Evolutionary conservation across 2,888 invertebrate species (phyloP), one percentile per base, ranked within the genome.

Genomic region (Synanthedon myopaeformis): DNA sequence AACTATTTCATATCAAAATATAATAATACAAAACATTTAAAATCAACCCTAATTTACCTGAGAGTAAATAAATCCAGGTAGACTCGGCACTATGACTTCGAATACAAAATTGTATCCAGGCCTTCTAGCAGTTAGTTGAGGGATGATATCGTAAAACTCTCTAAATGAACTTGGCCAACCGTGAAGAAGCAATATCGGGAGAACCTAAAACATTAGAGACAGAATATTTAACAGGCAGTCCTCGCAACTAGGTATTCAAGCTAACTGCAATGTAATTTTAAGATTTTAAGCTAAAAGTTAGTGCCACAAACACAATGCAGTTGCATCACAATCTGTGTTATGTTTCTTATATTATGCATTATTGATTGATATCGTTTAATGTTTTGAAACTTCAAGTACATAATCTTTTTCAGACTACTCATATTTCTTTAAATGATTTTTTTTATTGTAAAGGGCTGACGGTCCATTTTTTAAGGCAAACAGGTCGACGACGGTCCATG

Each of bases 151-250:
- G 65, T 92, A 91, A 72, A 94, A 95, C 76, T 95, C 95, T 51
- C 91, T 86, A 1, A 94, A 79, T 0, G 93, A 93, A 0, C 94
- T 93, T 3, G 95, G 95, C 95, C 95, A 96, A 17, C 96, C 95
- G 65, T 96, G 95, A 0, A 93, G 77, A 13, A 96, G 65, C 5
- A 95, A 70, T 3, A 96, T 61, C 0, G 95, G 94, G 1, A 91
- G 51, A 0, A 92, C 89, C 86, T 86, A 62, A 0, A 59, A 66
- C 23, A 35, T 35, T 13, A n/a, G 10, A 42, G 8, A 12, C n/a
- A 45, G 13, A 45, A 13, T 45, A 12, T 3, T 13, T n/a, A 0
- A 45, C n/a, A n/a, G 8, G 10, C 10, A 35, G 10, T 2, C 35
- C 10, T 35, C 10, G 1, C 23, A 35, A 35, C 35, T 23, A 5